Conservation (phyloP, 1,140 invertebrate species). For the Cephus cinctus region DNA sequence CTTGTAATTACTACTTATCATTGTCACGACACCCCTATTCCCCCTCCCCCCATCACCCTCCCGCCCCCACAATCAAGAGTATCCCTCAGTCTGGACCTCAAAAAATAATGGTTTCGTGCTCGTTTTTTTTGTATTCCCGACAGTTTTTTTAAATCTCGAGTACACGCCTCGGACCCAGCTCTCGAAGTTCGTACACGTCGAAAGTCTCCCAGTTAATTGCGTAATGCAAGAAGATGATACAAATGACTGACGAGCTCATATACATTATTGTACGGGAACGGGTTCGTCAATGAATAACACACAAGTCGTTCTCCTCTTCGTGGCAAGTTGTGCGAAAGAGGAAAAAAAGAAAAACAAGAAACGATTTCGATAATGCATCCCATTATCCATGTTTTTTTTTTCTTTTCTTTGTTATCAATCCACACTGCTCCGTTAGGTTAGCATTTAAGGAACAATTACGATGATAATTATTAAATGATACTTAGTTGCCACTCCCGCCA, state of each 20-base stretch:
- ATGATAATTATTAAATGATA: constrained; percentile 17
- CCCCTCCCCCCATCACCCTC: no score
- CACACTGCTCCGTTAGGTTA: constrained; percentile 26
- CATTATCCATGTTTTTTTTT: no score
- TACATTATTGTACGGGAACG: constrained; percentile 14
- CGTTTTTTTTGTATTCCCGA: constrained; percentile 50
- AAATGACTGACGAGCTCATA: constrained; percentile 10
- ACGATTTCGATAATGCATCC: constrained; percentile 12
- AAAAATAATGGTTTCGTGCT: no score
- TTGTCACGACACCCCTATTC: no score
- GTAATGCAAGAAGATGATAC: constrained; percentile 23
- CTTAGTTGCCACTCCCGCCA: constrained; percentile 22
- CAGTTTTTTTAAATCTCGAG: constrained; percentile 51
- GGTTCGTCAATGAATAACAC: constrained; percentile 19
- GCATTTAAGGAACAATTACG: constrained; percentile 26
- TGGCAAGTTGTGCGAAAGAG: constrained; percentile 10
- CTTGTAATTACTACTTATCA: no score
- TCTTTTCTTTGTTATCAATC: constrained; percentile 19
- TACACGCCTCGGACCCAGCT: constrained; percentile 47
- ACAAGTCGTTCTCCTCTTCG: constrained; percentile 17
- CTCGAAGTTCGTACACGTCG: constrained; percentile 39
- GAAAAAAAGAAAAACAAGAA: constrained; percentile 5
- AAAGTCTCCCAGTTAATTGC: constrained; percentile 36
- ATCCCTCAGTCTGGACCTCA: no score
- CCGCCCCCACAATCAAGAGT: no score